Conservation (phyloP, 2,888 invertebrate species). For the Penaeus monodon region DNA sequence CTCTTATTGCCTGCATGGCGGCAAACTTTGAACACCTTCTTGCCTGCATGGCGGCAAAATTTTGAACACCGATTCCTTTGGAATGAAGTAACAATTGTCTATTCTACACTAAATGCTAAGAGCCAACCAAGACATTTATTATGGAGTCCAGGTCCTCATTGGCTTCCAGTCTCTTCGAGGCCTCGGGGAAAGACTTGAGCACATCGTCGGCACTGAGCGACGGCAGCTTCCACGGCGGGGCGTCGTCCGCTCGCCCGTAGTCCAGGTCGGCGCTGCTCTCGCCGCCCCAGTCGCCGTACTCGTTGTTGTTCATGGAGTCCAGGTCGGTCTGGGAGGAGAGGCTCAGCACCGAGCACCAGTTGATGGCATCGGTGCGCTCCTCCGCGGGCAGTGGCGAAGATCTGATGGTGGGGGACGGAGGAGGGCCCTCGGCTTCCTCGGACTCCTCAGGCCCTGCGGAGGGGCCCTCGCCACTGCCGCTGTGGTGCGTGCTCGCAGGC, state of each 20-base stretch:
- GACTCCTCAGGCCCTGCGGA: conserved; percentile 24
- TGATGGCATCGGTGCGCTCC: conserved; percentile 73
- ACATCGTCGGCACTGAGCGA: conserved; percentile 71
- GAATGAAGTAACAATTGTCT: conserved; percentile 57
- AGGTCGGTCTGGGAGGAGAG: conserved; percentile 87
- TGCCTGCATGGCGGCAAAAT: conserved; percentile 57
- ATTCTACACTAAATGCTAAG: conserved; percentile 63
- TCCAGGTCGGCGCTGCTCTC: conserved; percentile 48
- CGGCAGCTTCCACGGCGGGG: conserved; percentile 57
- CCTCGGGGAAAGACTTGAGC: conserved; percentile 69
- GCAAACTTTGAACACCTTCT: conserved; percentile 31
- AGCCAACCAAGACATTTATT: conserved; percentile 64
- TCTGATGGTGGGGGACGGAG: conserved; percentile 74
- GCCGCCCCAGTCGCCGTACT: conserved; percentile 58
- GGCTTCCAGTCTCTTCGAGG: conserved; percentile 61
- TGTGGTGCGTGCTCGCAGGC: conserved; percentile 72
- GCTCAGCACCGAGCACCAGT: conserved; percentile 91
- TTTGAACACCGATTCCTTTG: conserved; percentile 57
- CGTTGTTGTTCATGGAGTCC: conserved; percentile 74
- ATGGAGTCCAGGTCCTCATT: conserved; percentile 63
- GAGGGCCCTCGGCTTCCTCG: conserved; percentile 71
- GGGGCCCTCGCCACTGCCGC: conserved; percentile 29
- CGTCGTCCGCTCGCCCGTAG: conserved; percentile 43
- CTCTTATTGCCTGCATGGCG: conserved; percentile 56
- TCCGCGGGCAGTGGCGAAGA: conserved; percentile 73